Percentiles rank a stretch among this genome's conserved stretches.
These are phyloP conservation scores for Drosophila prosaltans DNA, from an alignment of 1,140 invertebrate species.

Conservation along the genomic window DNA sequence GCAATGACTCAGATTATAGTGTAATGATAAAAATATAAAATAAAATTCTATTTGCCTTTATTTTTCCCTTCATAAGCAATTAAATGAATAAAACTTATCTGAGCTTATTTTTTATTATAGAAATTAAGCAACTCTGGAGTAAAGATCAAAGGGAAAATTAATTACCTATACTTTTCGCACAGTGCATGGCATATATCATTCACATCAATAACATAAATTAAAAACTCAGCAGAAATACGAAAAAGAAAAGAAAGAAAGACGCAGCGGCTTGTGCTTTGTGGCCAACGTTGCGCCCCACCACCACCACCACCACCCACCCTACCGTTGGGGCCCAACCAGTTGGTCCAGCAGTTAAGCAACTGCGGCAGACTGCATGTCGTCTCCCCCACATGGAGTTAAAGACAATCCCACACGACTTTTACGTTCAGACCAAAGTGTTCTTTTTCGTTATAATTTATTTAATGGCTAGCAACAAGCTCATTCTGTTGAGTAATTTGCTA, in stretches of 20 bases:
- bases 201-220: conserved; percentile 77
- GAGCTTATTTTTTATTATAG: too few relatives aligned
- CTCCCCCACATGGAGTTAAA: conserved; percentile 54
- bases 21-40: too few relatives aligned
- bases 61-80: too few relatives aligned
- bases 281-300: conserved; percentile 2
- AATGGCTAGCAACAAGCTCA: conserved; percentile 46
- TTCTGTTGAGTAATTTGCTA: conserved; percentile 77
- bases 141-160: too few relatives aligned
- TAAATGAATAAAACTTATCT: too few relatives aligned
- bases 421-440: conserved; percentile 20
- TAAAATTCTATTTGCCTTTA: too few relatives aligned
- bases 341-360: not conserved
- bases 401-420: not conserved
- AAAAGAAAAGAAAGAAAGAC: conserved; percentile 27
- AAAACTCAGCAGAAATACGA: conserved; percentile 49
- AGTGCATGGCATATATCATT: conserved; percentile 55
- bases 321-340: too few relatives aligned
- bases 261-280: conserved; percentile 72
- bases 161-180: conserved; percentile 35
- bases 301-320: too few relatives aligned
- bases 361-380: conserved; percentile 72
- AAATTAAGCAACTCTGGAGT: too few relatives aligned
- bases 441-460: conserved; percentile 75
- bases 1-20: too few relatives aligned